Percentiles rank a stretch among this genome's conserved stretches.
phyloP scores from a whole-genome alignment of 2,797 vertebrate species.

The Clarias laeviceps region DNA sequence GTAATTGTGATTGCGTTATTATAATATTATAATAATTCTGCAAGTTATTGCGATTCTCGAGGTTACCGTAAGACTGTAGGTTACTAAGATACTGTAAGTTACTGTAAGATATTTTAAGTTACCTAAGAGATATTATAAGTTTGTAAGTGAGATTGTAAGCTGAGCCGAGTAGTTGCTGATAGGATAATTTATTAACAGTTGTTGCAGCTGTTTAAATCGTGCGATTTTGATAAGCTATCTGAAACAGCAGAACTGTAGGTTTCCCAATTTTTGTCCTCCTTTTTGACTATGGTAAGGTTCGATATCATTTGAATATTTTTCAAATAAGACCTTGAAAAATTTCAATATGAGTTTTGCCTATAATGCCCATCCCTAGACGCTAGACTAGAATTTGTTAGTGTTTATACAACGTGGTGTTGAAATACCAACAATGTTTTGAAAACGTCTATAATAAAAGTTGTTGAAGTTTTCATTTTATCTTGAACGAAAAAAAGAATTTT shows the following conservation, averaged over 20 bases:
- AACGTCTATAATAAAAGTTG: background rate
- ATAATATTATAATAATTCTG: background rate
- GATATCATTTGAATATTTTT: constrained; percentile 15
- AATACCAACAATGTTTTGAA: background rate
- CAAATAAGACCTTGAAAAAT: background rate
- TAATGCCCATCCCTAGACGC: background rate
- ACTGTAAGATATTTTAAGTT: background rate
- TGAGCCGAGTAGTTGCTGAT: background rate
- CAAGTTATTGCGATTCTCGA: background rate
- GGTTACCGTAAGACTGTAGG: too few relatives aligned
- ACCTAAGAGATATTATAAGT: background rate
- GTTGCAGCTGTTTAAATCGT: background rate
- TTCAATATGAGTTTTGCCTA: constrained; percentile 13
- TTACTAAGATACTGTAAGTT: too few relatives aligned
- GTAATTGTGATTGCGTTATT: too few relatives aligned
- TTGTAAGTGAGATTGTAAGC: too few relatives aligned
- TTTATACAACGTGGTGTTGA: background rate
- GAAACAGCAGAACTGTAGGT: background rate
- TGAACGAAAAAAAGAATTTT: background rate
- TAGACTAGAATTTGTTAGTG: background rate
- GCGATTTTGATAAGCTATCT: background rate
- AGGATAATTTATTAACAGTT: background rate
- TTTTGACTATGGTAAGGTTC: background rate
- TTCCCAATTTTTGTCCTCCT: background rate
- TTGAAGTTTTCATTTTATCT: background rate